These are phyloP conservation scores for Otus scops DNA, from an alignment of 2,797 vertebrate species.

Conservation along the genomic window DNA sequence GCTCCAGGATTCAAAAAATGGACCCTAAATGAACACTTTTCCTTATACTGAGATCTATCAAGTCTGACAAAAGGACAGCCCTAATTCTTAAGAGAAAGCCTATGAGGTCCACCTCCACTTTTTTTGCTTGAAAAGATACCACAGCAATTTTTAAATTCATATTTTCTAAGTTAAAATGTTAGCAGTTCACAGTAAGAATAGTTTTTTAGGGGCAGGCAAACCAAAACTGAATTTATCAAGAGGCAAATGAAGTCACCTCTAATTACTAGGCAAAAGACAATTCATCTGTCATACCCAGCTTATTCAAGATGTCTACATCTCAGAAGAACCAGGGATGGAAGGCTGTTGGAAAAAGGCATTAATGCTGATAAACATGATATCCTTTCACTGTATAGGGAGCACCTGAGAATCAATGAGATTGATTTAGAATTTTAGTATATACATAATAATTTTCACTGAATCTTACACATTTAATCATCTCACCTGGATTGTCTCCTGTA, in stretches of 20 bases:
- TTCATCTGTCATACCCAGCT: not conserved
- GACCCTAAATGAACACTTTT: not conserved
- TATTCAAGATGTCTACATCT: not conserved
- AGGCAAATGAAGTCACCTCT: not conserved
- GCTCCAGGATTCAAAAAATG: not conserved
- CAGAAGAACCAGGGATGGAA: not conserved
- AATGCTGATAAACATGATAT: not conserved
- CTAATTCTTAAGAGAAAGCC: not conserved
- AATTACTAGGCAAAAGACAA: not conserved
- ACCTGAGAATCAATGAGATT: not conserved
- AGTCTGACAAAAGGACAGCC: not conserved
- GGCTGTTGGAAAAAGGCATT: not conserved
- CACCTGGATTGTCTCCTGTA: conserved; percentile 97
- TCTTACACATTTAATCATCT: conserved; percentile 35
- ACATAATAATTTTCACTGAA: not conserved
- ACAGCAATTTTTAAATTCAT: not conserved
- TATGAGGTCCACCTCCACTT: not conserved
- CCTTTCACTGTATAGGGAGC: not conserved
- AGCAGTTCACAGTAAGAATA: not conserved
- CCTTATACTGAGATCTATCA: not conserved
- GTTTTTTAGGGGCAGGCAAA: not conserved
- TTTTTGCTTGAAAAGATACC: not conserved
- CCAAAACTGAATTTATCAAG: not conserved
- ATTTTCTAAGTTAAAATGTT: not conserved
- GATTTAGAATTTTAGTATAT: not conserved